Base-by-base conservation (phyloP, 2,113 vertebrate genomes). In the Xiphophorus couchianus region DNA sequence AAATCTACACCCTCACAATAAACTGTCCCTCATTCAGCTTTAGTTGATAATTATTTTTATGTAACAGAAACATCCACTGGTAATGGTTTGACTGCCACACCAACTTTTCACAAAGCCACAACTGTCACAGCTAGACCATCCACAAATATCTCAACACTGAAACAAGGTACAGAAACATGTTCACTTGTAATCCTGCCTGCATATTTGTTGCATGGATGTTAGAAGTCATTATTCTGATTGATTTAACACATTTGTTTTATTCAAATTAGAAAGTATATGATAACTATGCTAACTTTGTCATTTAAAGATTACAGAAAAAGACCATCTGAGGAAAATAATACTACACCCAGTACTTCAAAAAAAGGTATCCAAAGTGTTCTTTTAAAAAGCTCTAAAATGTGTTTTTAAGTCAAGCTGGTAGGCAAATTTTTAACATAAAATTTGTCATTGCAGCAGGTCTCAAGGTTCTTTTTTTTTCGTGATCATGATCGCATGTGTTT, bases 291-390 rank as follows among this genome's bases (percentile, higher is more conserved):
- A 28, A 75, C 75, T 9, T 0, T 68, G 76, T 37, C 80, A 30
- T 88, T 84, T 33, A 61, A 91, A 91, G 90, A 73, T 80, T 73
- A 28, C 65, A 51, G 30, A 71, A 33, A 11, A 27, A 2, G 12
- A 27, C 51, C 67, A 77, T 5, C n/a, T 14, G 62, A 13, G n/a
- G 44, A 33, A 22, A 31, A 15, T 44, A 33, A 37, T 31, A 22
- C 78, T 5, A 39, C 77, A 44, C 0, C 78, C 44, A 39, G 3
- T n/a, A 9, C 82, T 71, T n/a, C 72, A 30, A 51, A 31, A 64
- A 29, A 10, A 87, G 85, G 89, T 92, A 88, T 29, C 27, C 25
- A 68, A 35, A 35, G 12, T 29, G 29, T 33, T 54, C 29, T 42
- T 61, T 7, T 22, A 48, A 58, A 73, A 72, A 75, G 22, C 0